A percentile compares a stretch with the other conserved stretches of the same genome.
Conservation (phyloP, 2,113 vertebrate species). For the Python bivittatus region DNA sequence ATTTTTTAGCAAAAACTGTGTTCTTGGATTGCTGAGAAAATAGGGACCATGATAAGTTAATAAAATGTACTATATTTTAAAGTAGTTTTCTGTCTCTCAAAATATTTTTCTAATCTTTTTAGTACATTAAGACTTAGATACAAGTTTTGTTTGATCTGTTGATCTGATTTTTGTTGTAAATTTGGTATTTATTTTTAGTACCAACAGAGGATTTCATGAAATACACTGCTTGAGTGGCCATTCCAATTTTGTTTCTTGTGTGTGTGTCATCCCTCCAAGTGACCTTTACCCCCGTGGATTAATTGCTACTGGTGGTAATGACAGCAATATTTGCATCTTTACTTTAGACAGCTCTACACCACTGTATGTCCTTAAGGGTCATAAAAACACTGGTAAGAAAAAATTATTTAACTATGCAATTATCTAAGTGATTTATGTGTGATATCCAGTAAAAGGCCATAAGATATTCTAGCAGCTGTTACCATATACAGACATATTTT, state of each 20-base stretch:
- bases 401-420: background rate
- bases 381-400: slow-evolving; percentile 90
- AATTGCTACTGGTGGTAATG: slow-evolving; percentile 93
- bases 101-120: background rate
- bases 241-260: slow-evolving; percentile 93
- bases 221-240: slow-evolving; percentile 94
- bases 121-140: background rate
- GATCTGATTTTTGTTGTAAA: slow-evolving; percentile 7
- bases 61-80: background rate
- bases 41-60: background rate
- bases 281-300: slow-evolving; percentile 90
- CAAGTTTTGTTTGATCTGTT: slow-evolving; percentile 8
- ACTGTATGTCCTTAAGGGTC: slow-evolving; percentile 86
- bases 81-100: background rate
- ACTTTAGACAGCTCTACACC: slow-evolving; percentile 84
- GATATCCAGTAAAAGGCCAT: background rate
- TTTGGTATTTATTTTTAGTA: slow-evolving; percentile 71
- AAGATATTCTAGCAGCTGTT: background rate
- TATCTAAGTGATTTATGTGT: background rate
- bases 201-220: slow-evolving; percentile 87
- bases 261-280: slow-evolving; percentile 90
- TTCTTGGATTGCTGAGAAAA: background rate
- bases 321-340: slow-evolving; percentile 94
- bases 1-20: background rate
- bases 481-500: background rate